Base-by-base conservation (phyloP, 1,140 invertebrate species). In the Himalopsyche phryganea region DNA sequence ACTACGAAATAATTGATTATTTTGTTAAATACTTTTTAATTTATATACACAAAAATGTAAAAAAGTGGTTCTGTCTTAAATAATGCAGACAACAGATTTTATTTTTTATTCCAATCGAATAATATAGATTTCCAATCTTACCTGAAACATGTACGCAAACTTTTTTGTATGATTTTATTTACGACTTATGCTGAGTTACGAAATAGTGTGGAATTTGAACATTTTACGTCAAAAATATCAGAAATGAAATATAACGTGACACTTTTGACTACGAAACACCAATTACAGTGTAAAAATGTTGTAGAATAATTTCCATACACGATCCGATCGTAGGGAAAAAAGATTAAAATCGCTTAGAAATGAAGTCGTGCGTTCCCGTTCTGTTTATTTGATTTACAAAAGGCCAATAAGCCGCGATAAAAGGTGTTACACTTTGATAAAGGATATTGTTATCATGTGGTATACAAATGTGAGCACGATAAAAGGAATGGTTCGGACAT, bases 251-350 rank as follows among this genome's bases (percentile, higher is more conserved):
- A 52, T 46, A n/a, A 19, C 52, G 52, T 47, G 42, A 55, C 28
- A 44, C 46, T 47, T 46, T 47, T 44, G 38, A 45, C 40, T 41
- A 56, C 33, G 13, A 18, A 50, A 44, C 42, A 42, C 35, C 47
- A 44, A 44, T 57, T 57, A 57, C 47, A 45, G 35, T 57, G 38
- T 57, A 50, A 57, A 28, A 55, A 50, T 33, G 59, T 44, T 55
- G 51, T 55, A 20, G 17, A 55, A n/a, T n/a, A n/a, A 62, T 62
- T 58, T 54, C 60, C 60, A 62, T 62, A 62, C 60, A 61, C 60
- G 55, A 62, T 54, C 55, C 40, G 60, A 61, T 60, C 46, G 46
- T 28, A 49, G 49, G 59, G 59, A 56, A 56, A 28, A 28, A 48
- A 61, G 60, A 61, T 61, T 57, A 48, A 49, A 53, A 53, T 61